phyloP scores from a whole-genome alignment of 2,888 invertebrate genomes.

The Spodoptera exigua region DNA sequence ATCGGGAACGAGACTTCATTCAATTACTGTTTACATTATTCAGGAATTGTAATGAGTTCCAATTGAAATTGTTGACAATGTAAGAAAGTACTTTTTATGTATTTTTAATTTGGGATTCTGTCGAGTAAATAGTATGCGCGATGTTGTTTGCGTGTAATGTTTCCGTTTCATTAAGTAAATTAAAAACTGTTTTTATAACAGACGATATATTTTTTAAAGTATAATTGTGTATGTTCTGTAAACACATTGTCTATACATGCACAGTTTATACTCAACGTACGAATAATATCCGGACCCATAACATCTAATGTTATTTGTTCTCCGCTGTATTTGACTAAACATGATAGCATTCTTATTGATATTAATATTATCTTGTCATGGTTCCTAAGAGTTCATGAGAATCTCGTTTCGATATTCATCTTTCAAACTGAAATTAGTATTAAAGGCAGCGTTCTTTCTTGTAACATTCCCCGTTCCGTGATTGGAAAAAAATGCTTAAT shows the following conservation, averaged over 20 bases:
- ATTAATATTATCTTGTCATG: too few species aligned
- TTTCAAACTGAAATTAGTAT: constrained; percentile 31
- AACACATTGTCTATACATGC: too few species aligned
- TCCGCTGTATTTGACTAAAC: too few species aligned
- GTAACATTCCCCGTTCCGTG: constrained; percentile 28
- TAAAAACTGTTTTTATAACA: too few species aligned
- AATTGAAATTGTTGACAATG: constrained; percentile 8
- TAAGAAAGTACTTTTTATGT: background rate
- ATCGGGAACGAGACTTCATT: constrained; percentile 37
- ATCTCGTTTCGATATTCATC: constrained; percentile 7
- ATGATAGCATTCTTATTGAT: too few species aligned
- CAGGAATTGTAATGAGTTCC: constrained; percentile 28
- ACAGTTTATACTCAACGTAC: too few species aligned
- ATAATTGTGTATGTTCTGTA: too few species aligned
- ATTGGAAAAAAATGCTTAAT: constrained; percentile 59
- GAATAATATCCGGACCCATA: too few species aligned
- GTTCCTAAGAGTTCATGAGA: constrained; percentile 4
- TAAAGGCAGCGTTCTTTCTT: constrained; percentile 25
- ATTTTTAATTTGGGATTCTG: constrained; percentile 1
- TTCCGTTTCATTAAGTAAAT: too few species aligned
- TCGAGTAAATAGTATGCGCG: background rate
- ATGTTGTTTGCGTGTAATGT: too few species aligned
- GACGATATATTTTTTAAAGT: too few species aligned
- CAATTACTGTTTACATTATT: constrained; percentile 29
- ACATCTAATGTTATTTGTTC: too few species aligned